These are phyloP conservation scores for Lophius americanus DNA, from an alignment of 2,797 vertebrate genomes.

Conservation along the genomic window DNA sequence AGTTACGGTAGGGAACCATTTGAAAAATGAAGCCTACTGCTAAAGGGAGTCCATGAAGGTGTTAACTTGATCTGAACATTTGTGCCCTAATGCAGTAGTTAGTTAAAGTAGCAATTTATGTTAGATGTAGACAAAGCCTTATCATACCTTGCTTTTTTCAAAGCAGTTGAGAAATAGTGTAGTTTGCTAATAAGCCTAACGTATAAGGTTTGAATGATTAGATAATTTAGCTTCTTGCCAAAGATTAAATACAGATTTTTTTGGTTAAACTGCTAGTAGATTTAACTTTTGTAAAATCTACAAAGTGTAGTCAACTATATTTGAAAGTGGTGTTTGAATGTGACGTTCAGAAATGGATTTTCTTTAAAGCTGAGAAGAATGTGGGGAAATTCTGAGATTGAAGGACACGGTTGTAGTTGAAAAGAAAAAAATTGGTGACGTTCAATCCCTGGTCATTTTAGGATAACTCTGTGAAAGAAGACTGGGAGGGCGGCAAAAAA, in stretches of 20 bases:
- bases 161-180: no score
- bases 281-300: neutral
- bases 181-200: no score
- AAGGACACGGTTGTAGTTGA: conserved; percentile 15
- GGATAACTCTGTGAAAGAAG: conserved; percentile 23
- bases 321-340: conserved; percentile 5
- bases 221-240: no score
- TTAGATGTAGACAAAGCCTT: no score
- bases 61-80: no score
- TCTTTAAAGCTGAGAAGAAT: conserved; percentile 1
- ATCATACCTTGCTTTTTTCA: no score
- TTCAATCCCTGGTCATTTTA: conserved; percentile 42
- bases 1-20: no score
- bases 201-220: no score
- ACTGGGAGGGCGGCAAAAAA: conserved; percentile 43
- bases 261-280: neutral
- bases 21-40: no score
- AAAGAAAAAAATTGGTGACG: neutral
- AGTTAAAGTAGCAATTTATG: no score
- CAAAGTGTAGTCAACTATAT: conserved; percentile 15
- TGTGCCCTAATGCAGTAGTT: no score
- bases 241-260: neutral
- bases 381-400: neutral
- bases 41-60: no score
- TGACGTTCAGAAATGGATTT: conserved; percentile 9